Base-by-base conservation (phyloP, 2,888 invertebrate species). In the Dryobota labecula region DNA sequence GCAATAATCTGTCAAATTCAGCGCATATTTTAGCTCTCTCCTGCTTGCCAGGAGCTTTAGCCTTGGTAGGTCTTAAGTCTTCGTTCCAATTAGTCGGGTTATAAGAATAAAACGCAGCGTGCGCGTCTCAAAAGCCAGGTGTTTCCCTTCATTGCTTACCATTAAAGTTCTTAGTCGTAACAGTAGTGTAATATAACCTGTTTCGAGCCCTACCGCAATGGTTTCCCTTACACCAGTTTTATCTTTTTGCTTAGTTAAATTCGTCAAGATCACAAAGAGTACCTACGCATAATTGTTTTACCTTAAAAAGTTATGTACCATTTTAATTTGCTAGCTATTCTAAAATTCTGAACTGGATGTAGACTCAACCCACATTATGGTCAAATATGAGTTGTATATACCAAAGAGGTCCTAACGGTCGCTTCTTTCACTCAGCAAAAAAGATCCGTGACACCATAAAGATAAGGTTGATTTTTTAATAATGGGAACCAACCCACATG, bases 131-230 rank as follows among this genome's bases (percentile, higher is more conserved):
- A 58, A 51, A 62, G 69, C 73, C 85, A 85, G 84, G 84, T 80
- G 85, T 67, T 71, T 71, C 74, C 63, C 80, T 64, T 77, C 76
- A 73, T 49, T 58, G 67, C 72, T 78, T 72, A 66, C 73, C 69
- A 83, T 82, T 79, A 54, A 57, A 61, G 70, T 53, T 60, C 71
- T 57, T 58, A 66, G 60, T 57, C 71, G 45, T 76, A 60, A 62
- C 56, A 71, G 56, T 47, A 63, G 57, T 68, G 56, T 56, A 56
- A 73, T 58, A 62, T 57, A 80, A 83, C 83, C 79, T 33, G 85
- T 76, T 73, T 53, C 15, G 20, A 76, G 58, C 61, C 51, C 57
- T 56, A 71, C 56, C 56, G 47, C 70, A 66, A 70, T 24, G 45
- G 33, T 38, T 24, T 47, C 15, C 13, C n/a, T 33, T 43, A 18